These are phyloP conservation scores for Ictalurus punctatus DNA, from an alignment of 2,113 vertebrate species.

Conservation along the genomic window DNA sequence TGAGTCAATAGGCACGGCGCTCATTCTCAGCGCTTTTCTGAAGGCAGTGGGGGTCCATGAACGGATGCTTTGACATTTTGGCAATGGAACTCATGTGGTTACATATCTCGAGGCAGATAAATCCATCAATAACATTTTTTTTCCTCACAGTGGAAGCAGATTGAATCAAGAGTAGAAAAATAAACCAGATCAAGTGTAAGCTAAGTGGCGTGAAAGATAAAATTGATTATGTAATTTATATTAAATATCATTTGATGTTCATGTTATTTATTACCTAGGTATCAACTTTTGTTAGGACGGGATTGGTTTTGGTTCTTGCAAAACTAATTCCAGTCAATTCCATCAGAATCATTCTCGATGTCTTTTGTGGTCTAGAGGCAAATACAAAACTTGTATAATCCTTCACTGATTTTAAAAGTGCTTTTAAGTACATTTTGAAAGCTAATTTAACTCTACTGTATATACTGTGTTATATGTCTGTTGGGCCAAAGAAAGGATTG, in stretches of 20 bases:
- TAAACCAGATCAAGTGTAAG: neutral
- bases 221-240: slow-evolving; percentile 9
- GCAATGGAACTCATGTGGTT: slow-evolving; percentile 35
- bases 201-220: neutral
- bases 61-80: slow-evolving; percentile 41
- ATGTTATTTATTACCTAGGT: neutral
- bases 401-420: neutral
- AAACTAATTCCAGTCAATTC: neutral
- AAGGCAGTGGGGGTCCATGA: slow-evolving; percentile 12
- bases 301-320: neutral
- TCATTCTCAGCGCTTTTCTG: neutral
- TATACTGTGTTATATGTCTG: neutral
- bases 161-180: neutral
- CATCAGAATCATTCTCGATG: neutral
- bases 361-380: neutral
- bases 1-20: slow-evolving; percentile 34
- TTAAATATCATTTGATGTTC: neutral
- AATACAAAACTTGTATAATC: neutral
- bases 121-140: slow-evolving; percentile 32
- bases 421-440: neutral
- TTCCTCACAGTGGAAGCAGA: neutral
- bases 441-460: slow-evolving; percentile 1
- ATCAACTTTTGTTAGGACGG: neutral
- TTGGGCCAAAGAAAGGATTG: neutral
- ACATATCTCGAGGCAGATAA: slow-evolving; percentile 32